These are phyloP conservation scores for Pseudomyrmex dendroicus DNA, from an alignment of 1,140 invertebrate genomes.

Conservation along the genomic window DNA sequence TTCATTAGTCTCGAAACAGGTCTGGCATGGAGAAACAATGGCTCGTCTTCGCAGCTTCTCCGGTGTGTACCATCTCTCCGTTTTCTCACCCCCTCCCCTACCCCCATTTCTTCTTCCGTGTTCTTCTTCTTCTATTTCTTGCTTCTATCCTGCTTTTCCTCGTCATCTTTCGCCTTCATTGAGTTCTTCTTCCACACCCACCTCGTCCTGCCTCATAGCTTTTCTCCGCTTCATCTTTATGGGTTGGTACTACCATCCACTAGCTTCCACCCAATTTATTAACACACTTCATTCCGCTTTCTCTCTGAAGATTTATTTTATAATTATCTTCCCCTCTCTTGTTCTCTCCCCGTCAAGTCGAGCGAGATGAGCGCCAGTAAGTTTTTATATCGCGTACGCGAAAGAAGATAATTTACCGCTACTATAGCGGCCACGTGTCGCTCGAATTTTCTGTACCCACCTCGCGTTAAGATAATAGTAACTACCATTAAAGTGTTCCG, in stretches of 20 bases:
- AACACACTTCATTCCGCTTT: conserved; percentile 58
- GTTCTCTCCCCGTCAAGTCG: neutral
- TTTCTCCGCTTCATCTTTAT: conserved; percentile 56
- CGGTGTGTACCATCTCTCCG: neutral
- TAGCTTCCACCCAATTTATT: conserved; percentile 53
- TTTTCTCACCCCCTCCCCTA: conserved; percentile 25
- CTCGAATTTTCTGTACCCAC: neutral
- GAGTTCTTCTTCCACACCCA: conserved; percentile 11
- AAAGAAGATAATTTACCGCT: conserved; percentile 36
- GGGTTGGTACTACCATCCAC: conserved; percentile 53
- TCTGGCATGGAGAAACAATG: conserved; percentile 71
- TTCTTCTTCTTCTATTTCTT: conserved; percentile 31
- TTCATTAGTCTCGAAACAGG: conserved; percentile 73
- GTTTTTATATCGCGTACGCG: conserved; percentile 30
- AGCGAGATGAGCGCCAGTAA: conserved; percentile 41
- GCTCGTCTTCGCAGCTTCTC: conserved; percentile 58
- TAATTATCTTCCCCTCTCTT: conserved; percentile 34
- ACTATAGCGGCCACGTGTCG: conserved; percentile 7
- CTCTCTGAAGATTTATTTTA: conserved; percentile 58
- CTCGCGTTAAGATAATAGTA: neutral
- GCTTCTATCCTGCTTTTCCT: conserved; percentile 10
- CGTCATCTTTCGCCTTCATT: conserved; percentile 49
- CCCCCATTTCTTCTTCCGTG: conserved; percentile 38
- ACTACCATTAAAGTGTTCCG: neutral
- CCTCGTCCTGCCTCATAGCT: conserved; percentile 50